Evolutionary conservation across 2,888 invertebrate species (phyloP), one percentile per base, ranked within the genome.

Genomic region (Nudaria mundana): DNA sequence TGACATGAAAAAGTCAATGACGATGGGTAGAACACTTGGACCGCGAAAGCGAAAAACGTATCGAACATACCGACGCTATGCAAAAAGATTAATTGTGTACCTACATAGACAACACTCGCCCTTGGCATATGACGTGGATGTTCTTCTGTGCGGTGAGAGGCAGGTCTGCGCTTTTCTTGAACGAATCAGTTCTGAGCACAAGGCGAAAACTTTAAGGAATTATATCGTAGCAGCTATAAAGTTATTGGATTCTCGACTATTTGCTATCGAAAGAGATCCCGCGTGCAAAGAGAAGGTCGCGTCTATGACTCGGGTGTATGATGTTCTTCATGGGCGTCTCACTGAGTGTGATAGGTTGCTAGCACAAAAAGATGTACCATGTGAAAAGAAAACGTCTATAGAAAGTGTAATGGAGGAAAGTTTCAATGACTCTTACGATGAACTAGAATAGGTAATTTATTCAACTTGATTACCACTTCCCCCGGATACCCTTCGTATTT

Each of bases 1-100:
- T 51, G 89, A 89, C 15, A 89, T 90, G 89, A 90, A 90, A 53
- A 90, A 89, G 52, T 87, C 88, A 0, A 90, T 90, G 89, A 83
- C 82, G 0, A 84, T 87, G 83, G 89, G 89, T 0, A 73, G 88
- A 30, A 82, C 85, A 1, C 69, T 90, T 0, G 84, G 89, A 3
- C 63, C 88, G 0, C 72, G 83, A 30, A 90, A 90, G 52, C 78
- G 89, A 28, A 88, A 89, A 71, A 83, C 79, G 0, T 89, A 90
- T 36, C 66, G 89, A 16, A 89, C 89, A 0, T 90, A 90, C 63
- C 66, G 89, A 11, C 72, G 89, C 1, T 90, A 90, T 44, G 89
- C 89, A 0, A 89, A 89, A 47, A 70, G 89, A 28, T 56, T 90
- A 45, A 90, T 90, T 24, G 79, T 83, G 0, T 90, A 81, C 40